Evolutionary conservation across 1,140 invertebrate genomes (phyloP), one percentile per base, ranked within the genome.

Genomic region (Formica selysi): DNA sequence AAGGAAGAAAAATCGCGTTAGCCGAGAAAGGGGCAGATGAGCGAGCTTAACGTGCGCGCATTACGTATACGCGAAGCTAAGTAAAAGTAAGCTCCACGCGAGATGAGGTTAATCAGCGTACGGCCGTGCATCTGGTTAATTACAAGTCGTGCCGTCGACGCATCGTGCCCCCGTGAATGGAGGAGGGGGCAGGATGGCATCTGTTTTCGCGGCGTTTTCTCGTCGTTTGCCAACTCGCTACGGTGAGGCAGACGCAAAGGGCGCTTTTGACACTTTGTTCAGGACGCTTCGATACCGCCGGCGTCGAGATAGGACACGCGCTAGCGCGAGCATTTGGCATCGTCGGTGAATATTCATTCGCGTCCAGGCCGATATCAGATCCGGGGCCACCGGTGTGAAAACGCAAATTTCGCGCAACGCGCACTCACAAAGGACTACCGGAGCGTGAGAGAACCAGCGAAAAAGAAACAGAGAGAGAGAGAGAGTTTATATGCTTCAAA

Each of bases 181-280:
- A 13, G 16, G 5, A 4, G 4, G 16, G 16, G 16, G 13, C 48
- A 16, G 16, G 16, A 51, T 51, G 51, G 83, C 85, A 89, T 89
- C 85, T 87, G 87, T 84, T 85, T 65, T 89, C 87, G 73, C 64
- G 57, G 68, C 64, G 76, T 89, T 86, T 89, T 87, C 85, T 54
- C 73, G 74, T 76, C 80, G 84, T 54, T 36, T 73, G 44, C 71
- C 61, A 71, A 19, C 54, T 5, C 22, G n/a, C 13, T 44, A 32
- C n/a, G 36, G 78, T 71, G 71, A 44, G 71, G 36, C 59, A 76
- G 83, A 71, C 76, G 86, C 88, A 89, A 89, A 90, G 87, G 85
- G 65, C 62, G 79, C 87, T 84, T 87, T 90, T 89, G 87, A 90
- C 89, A 89, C 89, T 51, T 89, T 90, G 89, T 90, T 87, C 70